These are phyloP conservation scores for Himantopus leucocephalus DNA, from an alignment of 2,113 vertebrate genomes.

Conservation along the genomic window DNA sequence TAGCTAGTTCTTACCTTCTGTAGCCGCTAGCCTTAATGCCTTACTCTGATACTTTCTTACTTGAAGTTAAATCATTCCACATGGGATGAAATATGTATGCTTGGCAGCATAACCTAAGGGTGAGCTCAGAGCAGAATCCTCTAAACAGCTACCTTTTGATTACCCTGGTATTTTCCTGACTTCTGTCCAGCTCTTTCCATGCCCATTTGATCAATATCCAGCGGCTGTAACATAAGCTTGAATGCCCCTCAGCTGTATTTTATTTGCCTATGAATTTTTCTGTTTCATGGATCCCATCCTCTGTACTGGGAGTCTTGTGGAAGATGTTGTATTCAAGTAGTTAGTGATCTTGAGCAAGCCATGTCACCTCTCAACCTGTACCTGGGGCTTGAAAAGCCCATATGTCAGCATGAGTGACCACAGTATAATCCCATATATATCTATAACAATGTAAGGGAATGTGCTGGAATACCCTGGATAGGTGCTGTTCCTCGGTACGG, in stretches of 20 bases:
- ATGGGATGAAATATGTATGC: not conserved
- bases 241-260: not conserved
- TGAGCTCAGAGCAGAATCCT: not conserved
- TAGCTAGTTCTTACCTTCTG: not conserved
- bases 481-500: not conserved
- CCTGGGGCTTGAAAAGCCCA: not conserved
- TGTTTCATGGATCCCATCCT: accelerated
- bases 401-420: not conserved
- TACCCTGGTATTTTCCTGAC: not conserved
- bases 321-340: not conserved
- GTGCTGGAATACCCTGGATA: not conserved
- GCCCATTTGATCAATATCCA: not conserved
- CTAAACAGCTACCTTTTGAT: not conserved
- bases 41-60: not conserved
- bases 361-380: not conserved
- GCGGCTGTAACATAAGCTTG: not conserved
- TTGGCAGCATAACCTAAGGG: not conserved
- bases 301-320: not conserved
- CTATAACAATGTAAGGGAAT: not conserved
- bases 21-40: not conserved
- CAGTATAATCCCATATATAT: not conserved
- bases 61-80: not conserved
- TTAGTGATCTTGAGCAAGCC: not conserved
- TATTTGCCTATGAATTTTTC: not conserved
- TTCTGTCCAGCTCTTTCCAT: not conserved